Evolutionary conservation across 2,113 vertebrate species (phyloP).

Genomic region (Phyllostomus discolor): DNA sequence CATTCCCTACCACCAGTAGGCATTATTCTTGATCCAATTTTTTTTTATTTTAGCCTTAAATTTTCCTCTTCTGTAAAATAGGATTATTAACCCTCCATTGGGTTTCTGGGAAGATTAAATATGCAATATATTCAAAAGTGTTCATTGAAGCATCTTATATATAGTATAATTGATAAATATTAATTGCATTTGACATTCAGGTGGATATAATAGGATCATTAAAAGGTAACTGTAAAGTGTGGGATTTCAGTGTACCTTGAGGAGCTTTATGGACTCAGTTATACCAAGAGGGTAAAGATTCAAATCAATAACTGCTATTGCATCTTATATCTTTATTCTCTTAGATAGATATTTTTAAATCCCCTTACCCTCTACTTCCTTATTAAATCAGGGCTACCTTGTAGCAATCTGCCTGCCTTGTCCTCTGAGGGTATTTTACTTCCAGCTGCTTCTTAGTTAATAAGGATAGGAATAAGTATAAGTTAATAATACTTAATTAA

Average conservation of each 20-base stretch:
- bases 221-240: not conserved
- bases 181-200: not conserved
- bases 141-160: not conserved
- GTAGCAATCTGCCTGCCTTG: not conserved
- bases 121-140: not conserved
- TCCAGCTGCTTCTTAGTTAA: not conserved
- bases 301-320: not conserved
- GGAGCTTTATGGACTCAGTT: not conserved
- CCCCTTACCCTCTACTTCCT: not conserved
- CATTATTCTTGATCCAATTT: not conserved
- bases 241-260: not conserved
- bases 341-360: not conserved
- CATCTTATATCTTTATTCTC: conserved; percentile 25
- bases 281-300: not conserved
- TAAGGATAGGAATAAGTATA: not conserved
- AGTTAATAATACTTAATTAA: no score
- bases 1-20: not conserved
- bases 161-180: not conserved
- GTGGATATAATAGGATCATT: not conserved
- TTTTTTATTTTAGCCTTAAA: conserved; percentile 24
- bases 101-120: not conserved
- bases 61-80: not conserved
- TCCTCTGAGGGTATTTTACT: not conserved
- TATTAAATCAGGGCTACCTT: not conserved
- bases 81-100: conserved; percentile 16